These are phyloP conservation scores for Monopis laevigella DNA, from an alignment of 2,888 invertebrate species.

Conservation along the genomic window DNA sequence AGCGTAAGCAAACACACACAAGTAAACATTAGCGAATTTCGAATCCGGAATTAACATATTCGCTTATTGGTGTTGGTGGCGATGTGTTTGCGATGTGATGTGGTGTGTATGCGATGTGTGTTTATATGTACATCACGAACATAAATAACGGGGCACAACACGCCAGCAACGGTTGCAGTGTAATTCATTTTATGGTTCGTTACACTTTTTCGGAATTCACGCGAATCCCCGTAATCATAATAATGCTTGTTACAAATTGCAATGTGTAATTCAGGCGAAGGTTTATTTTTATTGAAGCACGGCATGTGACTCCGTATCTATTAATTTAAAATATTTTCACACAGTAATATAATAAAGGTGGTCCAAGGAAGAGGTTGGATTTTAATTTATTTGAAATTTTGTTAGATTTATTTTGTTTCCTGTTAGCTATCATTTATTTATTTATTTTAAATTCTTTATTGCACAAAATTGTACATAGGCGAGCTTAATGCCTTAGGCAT, in stretches of 20 bases:
- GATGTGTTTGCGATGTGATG: slow-evolving; percentile 4
- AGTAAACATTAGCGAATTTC: slow-evolving; percentile 2
- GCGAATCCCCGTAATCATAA: slow-evolving; percentile 11
- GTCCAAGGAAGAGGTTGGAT: too few species aligned
- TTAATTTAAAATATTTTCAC: too few species aligned
- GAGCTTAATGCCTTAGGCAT: too few species aligned
- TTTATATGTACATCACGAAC: slow-evolving; percentile 13
- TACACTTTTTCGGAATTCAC: slow-evolving; percentile 24
- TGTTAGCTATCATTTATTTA: too few species aligned
- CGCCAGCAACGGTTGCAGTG: slow-evolving; percentile 28
- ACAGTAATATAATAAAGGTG: too few species aligned
- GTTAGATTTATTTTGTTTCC: too few species aligned
- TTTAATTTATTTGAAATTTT: too few species aligned
- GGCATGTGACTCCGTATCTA: too few species aligned
- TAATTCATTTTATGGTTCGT: slow-evolving; percentile 40
- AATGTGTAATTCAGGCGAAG: slow-evolving; percentile 12
- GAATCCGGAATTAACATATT: slow-evolving; percentile 8
- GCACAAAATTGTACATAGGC: too few species aligned
- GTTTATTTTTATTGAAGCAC: too few species aligned
- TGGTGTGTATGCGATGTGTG: slow-evolving; percentile 4
- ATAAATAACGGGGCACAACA: slow-evolving; percentile 28
- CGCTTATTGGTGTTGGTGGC: slow-evolving; percentile 8
- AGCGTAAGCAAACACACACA: neutral
- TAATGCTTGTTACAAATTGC: slow-evolving; percentile 8
- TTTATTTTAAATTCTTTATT: too few species aligned